Evolutionary conservation across 2,888 invertebrate genomes (phyloP), one percentile per base, ranked within the genome.

Genomic region (Ischnus inquisitorius): DNA sequence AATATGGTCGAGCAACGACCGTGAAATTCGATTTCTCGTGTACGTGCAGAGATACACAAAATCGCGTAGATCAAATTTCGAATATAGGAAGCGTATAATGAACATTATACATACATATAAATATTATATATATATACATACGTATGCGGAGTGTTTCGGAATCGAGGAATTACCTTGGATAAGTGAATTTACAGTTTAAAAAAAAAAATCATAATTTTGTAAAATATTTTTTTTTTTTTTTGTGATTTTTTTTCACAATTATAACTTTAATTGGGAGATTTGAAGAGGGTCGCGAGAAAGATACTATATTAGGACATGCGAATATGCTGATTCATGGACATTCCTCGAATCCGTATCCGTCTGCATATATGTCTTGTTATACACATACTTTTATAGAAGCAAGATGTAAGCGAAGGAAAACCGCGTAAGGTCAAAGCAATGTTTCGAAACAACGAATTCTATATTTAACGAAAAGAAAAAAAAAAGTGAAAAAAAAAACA

Each of bases 371-470:
- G 54, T 77, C 60, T 83, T 69, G 74, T 78, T 78, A 78, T 84
- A 80, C 74, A 65, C 72, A 79, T 71, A 78, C 57, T 78, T 84
- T 81, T 75, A 78, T 84, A 84, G 78, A 76, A 16, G 88, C 87
- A 88, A 90, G 87, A 81, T 28, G 60, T 82, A 80, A 77, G 89
- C 86, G 88, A 89, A 89, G 60, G 64, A 81, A 75, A 71, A 76
- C 78, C 75, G 57, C 57, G 74, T 81, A 84, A 81, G 84, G 85
- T 87, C 91, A 92, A 93, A 93, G 93, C 93, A 93, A 93, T 93
- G 93, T 93, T 93, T 93, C 93, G 92, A 93, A 89, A 93, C 93
- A 93, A 93, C 93, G 93, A 93, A 93, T 93, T 93, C 90, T 90
- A 90, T 89, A 89, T 89, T 89, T 90, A 92, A 90, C 78, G 54